Percentiles rank a stretch among this genome's conserved stretches.
Evolutionary conservation across 1,140 invertebrate species (phyloP).

Genomic region (Orchestia grillus): DNA sequence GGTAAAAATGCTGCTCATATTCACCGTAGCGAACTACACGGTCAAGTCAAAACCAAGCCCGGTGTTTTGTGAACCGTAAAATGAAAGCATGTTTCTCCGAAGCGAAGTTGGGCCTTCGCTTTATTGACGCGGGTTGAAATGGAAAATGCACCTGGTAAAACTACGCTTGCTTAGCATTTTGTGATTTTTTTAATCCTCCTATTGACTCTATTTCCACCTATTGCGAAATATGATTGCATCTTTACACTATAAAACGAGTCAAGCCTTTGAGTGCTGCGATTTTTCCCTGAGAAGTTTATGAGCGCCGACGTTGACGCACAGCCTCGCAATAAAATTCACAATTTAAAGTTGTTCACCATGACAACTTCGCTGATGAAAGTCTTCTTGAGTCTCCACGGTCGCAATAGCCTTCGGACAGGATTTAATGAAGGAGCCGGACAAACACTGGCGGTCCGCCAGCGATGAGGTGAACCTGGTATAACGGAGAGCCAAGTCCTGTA

Average conservation of each 20-base stretch:
- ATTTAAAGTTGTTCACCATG: not conserved
- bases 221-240: not conserved
- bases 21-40: too few species aligned
- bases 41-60: too few species aligned
- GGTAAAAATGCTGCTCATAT: too few species aligned
- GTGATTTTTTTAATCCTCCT: not conserved
- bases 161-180: not conserved
- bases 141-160: too few species aligned
- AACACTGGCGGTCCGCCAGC: not conserved
- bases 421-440: constrained; percentile 6
- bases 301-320: not conserved
- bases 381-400: not conserved
- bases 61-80: too few species aligned
- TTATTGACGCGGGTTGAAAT: too few species aligned
- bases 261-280: not conserved
- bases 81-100: too few species aligned
- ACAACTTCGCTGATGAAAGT: not conserved
- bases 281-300: not conserved
- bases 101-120: too few species aligned
- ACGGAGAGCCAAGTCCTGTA: constrained; percentile 19
- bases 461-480: too few species aligned
- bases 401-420: constrained; percentile 21
- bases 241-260: not conserved
- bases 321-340: not conserved
- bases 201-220: not conserved